phyloP scores from a whole-genome alignment of 2,797 vertebrate genomes.

The Sebastes trivittatus region DNA sequence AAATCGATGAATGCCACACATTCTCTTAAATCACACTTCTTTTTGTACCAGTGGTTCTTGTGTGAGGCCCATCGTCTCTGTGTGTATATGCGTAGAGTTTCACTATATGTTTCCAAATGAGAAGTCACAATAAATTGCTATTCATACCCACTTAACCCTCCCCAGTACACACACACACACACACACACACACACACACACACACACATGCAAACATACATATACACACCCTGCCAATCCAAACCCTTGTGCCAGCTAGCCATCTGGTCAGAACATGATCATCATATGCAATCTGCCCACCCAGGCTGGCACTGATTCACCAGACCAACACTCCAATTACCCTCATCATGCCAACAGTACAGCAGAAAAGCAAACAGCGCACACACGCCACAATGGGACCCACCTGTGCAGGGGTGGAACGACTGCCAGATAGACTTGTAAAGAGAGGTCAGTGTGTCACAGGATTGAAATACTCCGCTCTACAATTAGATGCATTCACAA shows the following conservation, averaged over 20 bases:
- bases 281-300: slow-evolving; percentile 83
- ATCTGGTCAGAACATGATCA: slow-evolving; percentile 87
- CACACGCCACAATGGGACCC: slow-evolving; percentile 61
- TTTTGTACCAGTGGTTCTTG: background rate
- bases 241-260: slow-evolving; percentile 76
- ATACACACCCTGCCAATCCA: slow-evolving; percentile 51
- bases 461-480: slow-evolving; percentile 34
- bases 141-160: slow-evolving; percentile 48
- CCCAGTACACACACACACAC: background rate
- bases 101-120: slow-evolving; percentile 35
- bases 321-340: slow-evolving; percentile 83
- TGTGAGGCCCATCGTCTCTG: background rate
- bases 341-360: slow-evolving; percentile 79
- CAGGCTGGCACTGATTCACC: slow-evolving; percentile 87
- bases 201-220: slow-evolving; percentile 39
- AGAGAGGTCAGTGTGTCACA: slow-evolving; percentile 55
- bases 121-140: slow-evolving; percentile 35
- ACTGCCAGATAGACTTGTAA: slow-evolving; percentile 41
- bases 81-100: slow-evolving; percentile 1
- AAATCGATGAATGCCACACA: background rate
- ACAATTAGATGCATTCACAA: slow-evolving; percentile 53
- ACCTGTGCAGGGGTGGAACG: slow-evolving; percentile 66
- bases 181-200: slow-evolving; percentile 18
- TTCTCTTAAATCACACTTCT: background rate
- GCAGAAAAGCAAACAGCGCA: slow-evolving; percentile 63